phyloP scores from a whole-genome alignment of 2,888 invertebrate genomes.

The Yponomeuta malinellus region DNA sequence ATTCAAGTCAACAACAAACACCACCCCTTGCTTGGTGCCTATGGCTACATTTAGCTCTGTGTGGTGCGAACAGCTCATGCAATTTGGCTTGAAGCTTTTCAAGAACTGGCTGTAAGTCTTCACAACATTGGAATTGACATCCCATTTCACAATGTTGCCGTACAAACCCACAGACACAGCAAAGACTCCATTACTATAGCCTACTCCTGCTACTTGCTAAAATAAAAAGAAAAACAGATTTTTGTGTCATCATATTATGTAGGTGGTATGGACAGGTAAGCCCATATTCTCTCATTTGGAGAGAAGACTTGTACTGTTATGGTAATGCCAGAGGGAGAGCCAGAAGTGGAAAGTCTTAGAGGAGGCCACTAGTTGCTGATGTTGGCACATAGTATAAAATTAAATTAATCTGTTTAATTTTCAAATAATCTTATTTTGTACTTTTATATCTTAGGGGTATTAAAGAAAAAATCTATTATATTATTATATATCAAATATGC shows the following conservation, averaged over 20 bases:
- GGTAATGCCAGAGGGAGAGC: background rate
- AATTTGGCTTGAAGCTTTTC: slow-evolving; percentile 46
- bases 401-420: too few relatives aligned
- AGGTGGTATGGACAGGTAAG: background rate
- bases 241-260: background rate
- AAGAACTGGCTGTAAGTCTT: slow-evolving; percentile 42
- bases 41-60: slow-evolving; percentile 48
- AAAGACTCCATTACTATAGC: slow-evolving; percentile 56
- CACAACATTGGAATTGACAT: slow-evolving; percentile 63
- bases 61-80: slow-evolving; percentile 57
- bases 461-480: too few relatives aligned
- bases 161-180: slow-evolving; percentile 65
- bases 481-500: too few relatives aligned
- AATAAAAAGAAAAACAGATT: slow-evolving; percentile 22
- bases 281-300: background rate
- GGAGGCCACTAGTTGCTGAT: too few relatives aligned
- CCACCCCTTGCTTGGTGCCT: slow-evolving; percentile 65
- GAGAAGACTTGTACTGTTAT: too few relatives aligned
- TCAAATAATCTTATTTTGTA: too few relatives aligned
- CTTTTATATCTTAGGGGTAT: too few relatives aligned
- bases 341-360: background rate
- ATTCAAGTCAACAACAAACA: slow-evolving; percentile 54
- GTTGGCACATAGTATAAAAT: too few relatives aligned
- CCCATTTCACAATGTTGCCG: slow-evolving; percentile 72
- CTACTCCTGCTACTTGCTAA: slow-evolving; percentile 61